Base-by-base conservation (phyloP, 2,797 vertebrate species). In the Picus viridis region DNA sequence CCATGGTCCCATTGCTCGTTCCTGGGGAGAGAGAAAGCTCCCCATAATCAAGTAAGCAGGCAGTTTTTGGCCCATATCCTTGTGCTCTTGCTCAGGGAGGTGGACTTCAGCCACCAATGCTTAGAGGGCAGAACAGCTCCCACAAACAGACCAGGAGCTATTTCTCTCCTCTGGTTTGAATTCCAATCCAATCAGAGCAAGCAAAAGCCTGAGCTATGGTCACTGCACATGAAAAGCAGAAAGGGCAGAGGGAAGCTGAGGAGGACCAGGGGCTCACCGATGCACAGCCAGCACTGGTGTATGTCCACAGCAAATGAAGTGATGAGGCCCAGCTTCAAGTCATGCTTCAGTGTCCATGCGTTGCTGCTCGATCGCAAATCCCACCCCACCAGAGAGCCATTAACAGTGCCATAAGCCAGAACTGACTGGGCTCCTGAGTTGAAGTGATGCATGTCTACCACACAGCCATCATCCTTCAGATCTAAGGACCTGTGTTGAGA, bases 241-340 rank as follows among this genome's bases (percentile, higher is more conserved):
- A 79, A 14, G 16, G 9, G 13, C 17, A 16, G 4, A 8, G 2
- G 4, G 7, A 7, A 49, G 61, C 39, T 32, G 32, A 14, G 26
- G 77, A 22, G 56, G 68, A 74, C n/a, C 56, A 54, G 2, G 54
- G 16, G 19, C 97, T 97, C 95, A 99, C 99, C 99, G 8, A 99
- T 98, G 95, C 99, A 99, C 49, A 99, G 98, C 99, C 99, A 99
- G 97, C 99, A 99, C 30, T 99, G 99, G 96, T 99, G 99, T 97
- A 99, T 98, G 96, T 99, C 99, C 81, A 99, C 99, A 51, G 98
- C 98, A 96, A 99, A 99, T 39, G 99, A 99, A 5, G 99, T 99
- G 96, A 99, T 99, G 95, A 99, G 99, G n/a, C 99, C 99, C 1
- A 99, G 97, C 27, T 99, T 98, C 61, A 99, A 97, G 92, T 99